A percentile compares a stretch with the other conserved stretches of the same genome.
phyloP scores from a whole-genome alignment of 37 sponge, comb jelly and placozoan genomes.

The Halichondria panicea region DNA sequence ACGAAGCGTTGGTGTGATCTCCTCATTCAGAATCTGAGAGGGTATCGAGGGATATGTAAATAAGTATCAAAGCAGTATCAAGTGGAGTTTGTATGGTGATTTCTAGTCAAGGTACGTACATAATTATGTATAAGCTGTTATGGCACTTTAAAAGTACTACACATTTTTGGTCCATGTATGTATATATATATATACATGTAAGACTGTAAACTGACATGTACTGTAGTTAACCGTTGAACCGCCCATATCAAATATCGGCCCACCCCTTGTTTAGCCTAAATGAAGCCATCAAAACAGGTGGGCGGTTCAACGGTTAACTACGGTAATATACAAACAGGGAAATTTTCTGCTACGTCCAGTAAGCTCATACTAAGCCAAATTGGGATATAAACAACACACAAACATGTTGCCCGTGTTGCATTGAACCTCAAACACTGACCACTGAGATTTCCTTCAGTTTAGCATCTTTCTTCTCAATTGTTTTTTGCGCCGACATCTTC shows the following conservation, averaged over 20 bases:
- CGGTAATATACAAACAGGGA: not conserved
- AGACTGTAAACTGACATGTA: too few relatives aligned
- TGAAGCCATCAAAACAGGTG: too few relatives aligned
- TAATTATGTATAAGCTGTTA: too few relatives aligned
- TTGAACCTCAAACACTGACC: slow-evolving; percentile 27
- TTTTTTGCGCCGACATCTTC: slow-evolving; percentile 88
- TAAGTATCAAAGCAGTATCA: not conserved
- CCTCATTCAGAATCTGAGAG: slow-evolving; percentile 82
- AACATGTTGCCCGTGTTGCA: not conserved
- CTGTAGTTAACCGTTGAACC: too few relatives aligned
- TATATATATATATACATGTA: too few relatives aligned
- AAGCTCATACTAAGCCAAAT: not conserved
- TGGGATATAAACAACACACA: not conserved
- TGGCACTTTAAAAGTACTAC: too few relatives aligned
- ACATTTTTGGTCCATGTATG: too few relatives aligned
- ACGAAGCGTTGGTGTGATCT: slow-evolving; percentile 89
- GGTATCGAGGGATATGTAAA: not conserved
- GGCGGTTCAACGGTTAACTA: too few relatives aligned
- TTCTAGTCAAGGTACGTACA: too few relatives aligned
- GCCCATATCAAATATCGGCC: too few relatives aligned
- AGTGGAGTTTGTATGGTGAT: not conserved
- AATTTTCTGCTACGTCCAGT: too few relatives aligned
- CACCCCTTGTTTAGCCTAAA: too few relatives aligned
- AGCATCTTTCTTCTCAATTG: slow-evolving; percentile 97
- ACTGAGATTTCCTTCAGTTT: slow-evolving; percentile 91